Conservation (phyloP, 2,797 vertebrate genomes). For the Lagocephalus sceleratus region DNA sequence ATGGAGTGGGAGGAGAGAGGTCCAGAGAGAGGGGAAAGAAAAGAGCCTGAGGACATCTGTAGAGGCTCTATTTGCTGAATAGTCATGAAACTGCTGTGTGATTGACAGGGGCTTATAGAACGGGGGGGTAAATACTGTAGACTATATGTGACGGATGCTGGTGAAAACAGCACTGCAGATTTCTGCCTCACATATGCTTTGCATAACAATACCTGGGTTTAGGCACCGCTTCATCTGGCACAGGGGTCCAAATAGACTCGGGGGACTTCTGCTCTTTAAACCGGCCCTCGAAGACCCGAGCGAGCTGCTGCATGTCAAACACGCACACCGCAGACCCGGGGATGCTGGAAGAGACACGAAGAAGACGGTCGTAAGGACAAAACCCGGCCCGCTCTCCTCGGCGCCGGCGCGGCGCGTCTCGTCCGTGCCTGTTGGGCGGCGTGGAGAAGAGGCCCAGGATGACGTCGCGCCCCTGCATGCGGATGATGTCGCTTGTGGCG, state of each 20-base stretch:
- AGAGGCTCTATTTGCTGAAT: conserved; percentile 49
- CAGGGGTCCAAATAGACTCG: conserved; percentile 94
- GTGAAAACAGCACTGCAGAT: conserved; percentile 39
- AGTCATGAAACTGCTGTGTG: conserved; percentile 22
- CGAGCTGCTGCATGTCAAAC: conserved; percentile 95
- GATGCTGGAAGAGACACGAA: conserved; percentile 76
- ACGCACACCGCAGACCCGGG: conserved; percentile 94
- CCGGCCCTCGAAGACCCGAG: conserved; percentile 88
- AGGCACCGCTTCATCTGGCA: conserved; percentile 91
- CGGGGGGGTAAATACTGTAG: background rate
- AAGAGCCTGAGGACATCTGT: conserved; percentile 20
- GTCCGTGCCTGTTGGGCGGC: conserved; percentile 86
- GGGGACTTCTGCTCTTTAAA: conserved; percentile 97
- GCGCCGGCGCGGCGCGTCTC: background rate
- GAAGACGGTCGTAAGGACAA: conserved; percentile 7
- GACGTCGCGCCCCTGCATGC: conserved; percentile 85
- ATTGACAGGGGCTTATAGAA: conserved; percentile 47
- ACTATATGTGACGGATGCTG: conserved; percentile 40
- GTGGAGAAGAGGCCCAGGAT: conserved; percentile 94
- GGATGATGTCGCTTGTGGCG: conserved; percentile 86
- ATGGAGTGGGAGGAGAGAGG: conserved; percentile 9
- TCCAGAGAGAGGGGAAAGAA: conserved; percentile 3
- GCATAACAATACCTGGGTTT: conserved; percentile 84
- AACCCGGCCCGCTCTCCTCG: background rate
- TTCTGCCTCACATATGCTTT: conserved; percentile 30